phyloP scores from a whole-genome alignment of 1,140 invertebrate genomes.

The Notospermus geniculatus region DNA sequence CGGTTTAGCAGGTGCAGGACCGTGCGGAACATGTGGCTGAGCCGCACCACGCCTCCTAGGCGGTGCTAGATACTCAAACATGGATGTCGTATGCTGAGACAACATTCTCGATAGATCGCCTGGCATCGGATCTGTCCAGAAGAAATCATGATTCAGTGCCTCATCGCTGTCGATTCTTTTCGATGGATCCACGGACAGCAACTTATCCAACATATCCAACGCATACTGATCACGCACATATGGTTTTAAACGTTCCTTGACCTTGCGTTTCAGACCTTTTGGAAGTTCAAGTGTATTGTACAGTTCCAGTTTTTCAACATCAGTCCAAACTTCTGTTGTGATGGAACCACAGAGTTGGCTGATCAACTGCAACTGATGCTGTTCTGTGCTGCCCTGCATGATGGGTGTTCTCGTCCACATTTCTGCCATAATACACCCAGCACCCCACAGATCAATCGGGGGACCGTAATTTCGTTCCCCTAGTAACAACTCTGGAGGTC shows the following conservation, averaged over 20 bases:
- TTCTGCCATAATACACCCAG: slow-evolving; percentile 98
- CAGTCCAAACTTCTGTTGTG: slow-evolving; percentile 84
- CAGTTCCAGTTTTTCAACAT: slow-evolving; percentile 87
- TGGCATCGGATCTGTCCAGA: slow-evolving; percentile 96
- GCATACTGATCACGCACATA: slow-evolving; percentile 92
- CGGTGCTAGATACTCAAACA: slow-evolving; percentile 94
- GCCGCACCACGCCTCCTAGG: slow-evolving; percentile 56
- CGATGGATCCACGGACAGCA: slow-evolving; percentile 86
- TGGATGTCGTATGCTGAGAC: slow-evolving; percentile 88
- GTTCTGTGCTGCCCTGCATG: slow-evolving; percentile 87
- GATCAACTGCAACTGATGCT: slow-evolving; percentile 92
- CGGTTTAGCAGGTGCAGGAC: slow-evolving; percentile 22
- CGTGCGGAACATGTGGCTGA: slow-evolving; percentile 26
- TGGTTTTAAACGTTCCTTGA: slow-evolving; percentile 83
- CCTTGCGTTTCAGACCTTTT: slow-evolving; percentile 86
- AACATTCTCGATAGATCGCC: slow-evolving; percentile 85
- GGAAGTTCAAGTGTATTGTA: slow-evolving; percentile 89
- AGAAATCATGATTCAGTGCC: slow-evolving; percentile 96
- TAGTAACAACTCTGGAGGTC: slow-evolving; percentile 83
- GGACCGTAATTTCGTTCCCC: slow-evolving; percentile 91
- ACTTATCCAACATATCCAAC: slow-evolving; percentile 89
- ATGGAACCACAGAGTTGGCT: slow-evolving; percentile 96
- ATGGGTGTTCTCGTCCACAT: slow-evolving; percentile 92
- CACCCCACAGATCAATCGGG: slow-evolving; percentile 97
- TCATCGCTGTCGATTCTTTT: slow-evolving; percentile 89